Evolutionary conservation across 1,140 invertebrate species (phyloP), one percentile per base, ranked within the genome.

Genomic region (Popillia japonica): DNA sequence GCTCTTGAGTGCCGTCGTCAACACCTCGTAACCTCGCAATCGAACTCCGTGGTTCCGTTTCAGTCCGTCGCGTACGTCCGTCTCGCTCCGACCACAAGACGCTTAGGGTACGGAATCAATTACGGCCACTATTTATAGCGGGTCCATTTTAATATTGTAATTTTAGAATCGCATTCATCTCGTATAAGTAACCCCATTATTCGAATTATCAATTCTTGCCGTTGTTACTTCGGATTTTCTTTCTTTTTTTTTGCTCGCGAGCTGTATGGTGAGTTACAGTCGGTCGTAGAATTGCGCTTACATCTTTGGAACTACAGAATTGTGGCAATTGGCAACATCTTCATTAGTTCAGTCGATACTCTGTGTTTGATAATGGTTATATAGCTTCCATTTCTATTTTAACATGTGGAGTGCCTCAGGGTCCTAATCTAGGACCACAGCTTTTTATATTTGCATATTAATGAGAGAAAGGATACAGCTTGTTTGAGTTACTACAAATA

Each of bases 1-100:
- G 40, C 41, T 75, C 78, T 55, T 75, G 82, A 83, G 83, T 83
- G 83, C 77, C 77, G 72, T 82, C 83, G 81, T 83, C 83, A 79
- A 80, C 83, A 83, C 78, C 81, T 83, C 83, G 81, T 83, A 83
- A 75, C 74, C 14, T 22, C 14, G 74, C 27, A 73, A 73, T 73
- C 75, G 80, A 80, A 79, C 72, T 9, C 64, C 20, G 22, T 34
- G 6, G 40, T 41, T 27, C 10, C 27, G 72, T 73, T 20, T 42
- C 27, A 6, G 64, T 77, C 34, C 61, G 61, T 9, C 61, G 20
- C n/a, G 72, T 48, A 44, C 72, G n/a, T 14, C 75, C 72, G 61
- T 80, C 79, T 75, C 76, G 23, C 41, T 55, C 40, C 40, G 22
- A 23, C 73, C 75, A 78, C 17, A 48, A n/a, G 44, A n/a, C 44